These are phyloP conservation scores for Corapipo altera DNA, from an alignment of 2,113 vertebrate genomes.

Conservation along the genomic window DNA sequence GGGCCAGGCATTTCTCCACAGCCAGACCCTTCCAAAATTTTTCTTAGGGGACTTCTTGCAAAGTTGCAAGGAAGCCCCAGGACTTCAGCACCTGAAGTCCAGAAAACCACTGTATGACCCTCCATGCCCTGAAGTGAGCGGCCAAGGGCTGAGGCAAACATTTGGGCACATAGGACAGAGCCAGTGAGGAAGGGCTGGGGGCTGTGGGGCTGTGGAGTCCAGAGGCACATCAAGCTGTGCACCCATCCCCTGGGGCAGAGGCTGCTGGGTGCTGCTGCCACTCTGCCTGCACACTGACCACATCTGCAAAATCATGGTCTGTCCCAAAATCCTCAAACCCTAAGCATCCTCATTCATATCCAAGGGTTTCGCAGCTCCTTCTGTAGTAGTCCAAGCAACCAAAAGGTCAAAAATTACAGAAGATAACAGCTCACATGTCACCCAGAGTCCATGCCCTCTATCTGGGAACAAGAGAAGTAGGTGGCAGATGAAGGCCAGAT, in stretches of 20 bases:
- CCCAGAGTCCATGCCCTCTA: neutral
- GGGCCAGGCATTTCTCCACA: neutral
- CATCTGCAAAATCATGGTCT: accelerated
- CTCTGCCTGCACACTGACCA: neutral
- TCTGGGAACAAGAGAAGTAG: neutral
- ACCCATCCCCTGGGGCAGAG: neutral
- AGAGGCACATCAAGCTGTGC: neutral
- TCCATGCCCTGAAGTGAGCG: neutral
- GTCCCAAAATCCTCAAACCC: neutral
- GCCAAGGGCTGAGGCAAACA: neutral
- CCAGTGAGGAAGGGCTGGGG: accelerated
- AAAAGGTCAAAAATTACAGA: neutral
- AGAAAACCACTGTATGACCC: neutral
- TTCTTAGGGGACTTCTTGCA: neutral
- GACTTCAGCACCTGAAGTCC: neutral
- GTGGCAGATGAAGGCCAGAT: neutral
- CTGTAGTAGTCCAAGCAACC: neutral
- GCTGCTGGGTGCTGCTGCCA: accelerated
- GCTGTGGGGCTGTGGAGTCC: neutral
- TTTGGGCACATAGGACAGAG: neutral
- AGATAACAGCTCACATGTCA: neutral
- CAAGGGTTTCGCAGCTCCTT: neutral
- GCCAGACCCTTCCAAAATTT: neutral
- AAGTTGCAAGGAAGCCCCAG: neutral
- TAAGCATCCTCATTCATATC: neutral